Evolutionary conservation across 2,113 vertebrate genomes (phyloP), one percentile per base, ranked within the genome.

Genomic region (Tretioscincus oriximinensis): DNA sequence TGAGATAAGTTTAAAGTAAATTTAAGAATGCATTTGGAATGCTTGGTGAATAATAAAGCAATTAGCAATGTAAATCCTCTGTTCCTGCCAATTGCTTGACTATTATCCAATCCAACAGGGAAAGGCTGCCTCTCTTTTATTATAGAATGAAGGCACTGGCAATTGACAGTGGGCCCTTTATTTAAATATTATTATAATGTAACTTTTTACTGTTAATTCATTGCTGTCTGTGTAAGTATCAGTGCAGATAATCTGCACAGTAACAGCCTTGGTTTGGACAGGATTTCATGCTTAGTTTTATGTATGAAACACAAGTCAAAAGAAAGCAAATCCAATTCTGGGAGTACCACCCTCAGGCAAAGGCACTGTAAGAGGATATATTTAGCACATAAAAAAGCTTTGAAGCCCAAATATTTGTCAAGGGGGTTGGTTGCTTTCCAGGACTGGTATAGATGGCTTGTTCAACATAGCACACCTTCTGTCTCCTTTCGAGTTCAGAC

Each of bases 401-500:
- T 69, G 85, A 88, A 92, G 87, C 73, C 82, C 89, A 87, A 85
- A 81, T 66, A 85, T 68, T 86, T 87, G 61, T 86, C 84, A 81
- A 21, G 49, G 75, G 78, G 74, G 72, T 89, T 90, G 86, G 64
- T 67, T 28, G 81, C 78, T 45, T 76, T 81, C 88, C 88, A 88
- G 82, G 61, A 81, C 75, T 1, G 0, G 6, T 70, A 76, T 31
- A 70, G 76, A 82, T 69, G 69, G 75, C 68, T 90, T 77, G 68
- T 80, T 88, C 78, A 83, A 7, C 1, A 76, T n/a, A 88, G 45
- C 70, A 80, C 28, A 58, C 85, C 14, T 41, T 2, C 84, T 58
- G 72, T 86, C 90, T 87, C 60, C 60, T 1, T 76, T 88, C 91
- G 86, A 77, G 92, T 90, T 89, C 82, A 83, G 81, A 84, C 87